Evolutionary conservation across 2,113 vertebrate species (phyloP).

Genomic region (Benitochromis conjunctus): DNA sequence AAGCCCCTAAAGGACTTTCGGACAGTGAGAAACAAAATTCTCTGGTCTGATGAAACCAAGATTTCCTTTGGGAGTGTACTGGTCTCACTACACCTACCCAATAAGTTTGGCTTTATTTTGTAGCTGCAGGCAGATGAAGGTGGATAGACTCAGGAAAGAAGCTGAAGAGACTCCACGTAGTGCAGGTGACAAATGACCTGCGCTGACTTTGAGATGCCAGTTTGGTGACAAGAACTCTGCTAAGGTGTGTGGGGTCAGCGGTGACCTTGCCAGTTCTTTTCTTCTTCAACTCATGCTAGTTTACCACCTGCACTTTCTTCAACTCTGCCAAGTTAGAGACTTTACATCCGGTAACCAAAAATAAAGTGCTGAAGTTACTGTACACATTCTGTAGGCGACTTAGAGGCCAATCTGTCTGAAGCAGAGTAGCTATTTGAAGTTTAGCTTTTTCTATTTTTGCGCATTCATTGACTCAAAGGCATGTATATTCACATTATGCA

Average conservation of each 20-base stretch:
- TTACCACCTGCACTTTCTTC: background rate
- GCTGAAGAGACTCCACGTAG: background rate
- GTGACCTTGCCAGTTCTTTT: background rate
- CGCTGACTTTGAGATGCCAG: background rate
- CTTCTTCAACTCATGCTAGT: conserved; percentile 24
- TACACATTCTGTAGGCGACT: background rate
- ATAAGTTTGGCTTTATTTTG: background rate
- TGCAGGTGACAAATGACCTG: background rate
- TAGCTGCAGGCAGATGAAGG: background rate
- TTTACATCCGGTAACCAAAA: background rate
- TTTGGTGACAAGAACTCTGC: background rate
- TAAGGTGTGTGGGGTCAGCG: background rate
- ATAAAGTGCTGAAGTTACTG: background rate
- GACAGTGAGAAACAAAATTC: background rate
- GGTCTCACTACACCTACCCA: background rate
- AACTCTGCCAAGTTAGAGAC: background rate
- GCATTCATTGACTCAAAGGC: background rate
- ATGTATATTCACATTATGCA: background rate
- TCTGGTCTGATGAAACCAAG: background rate
- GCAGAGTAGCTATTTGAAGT: background rate
- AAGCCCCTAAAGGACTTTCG: background rate
- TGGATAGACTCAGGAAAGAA: background rate
- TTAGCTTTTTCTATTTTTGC: background rate
- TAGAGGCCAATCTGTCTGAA: background rate
- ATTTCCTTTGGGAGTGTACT: background rate